Evolutionary conservation across 2,888 invertebrate genomes (phyloP).

Genomic region (Xestia rhomboidea): DNA sequence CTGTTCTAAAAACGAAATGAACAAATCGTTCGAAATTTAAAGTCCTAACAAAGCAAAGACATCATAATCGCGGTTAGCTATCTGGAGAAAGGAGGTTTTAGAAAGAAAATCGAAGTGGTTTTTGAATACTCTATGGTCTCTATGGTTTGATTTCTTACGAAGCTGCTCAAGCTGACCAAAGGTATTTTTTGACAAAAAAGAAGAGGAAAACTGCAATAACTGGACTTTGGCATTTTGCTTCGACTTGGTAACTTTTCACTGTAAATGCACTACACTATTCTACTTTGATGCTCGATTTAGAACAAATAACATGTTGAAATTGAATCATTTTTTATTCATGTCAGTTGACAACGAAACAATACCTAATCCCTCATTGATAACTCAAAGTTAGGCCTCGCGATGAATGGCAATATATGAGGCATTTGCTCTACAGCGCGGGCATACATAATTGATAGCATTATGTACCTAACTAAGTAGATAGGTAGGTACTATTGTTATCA

Average conservation of each 20-base stretch:
- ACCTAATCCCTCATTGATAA: slow-evolving; percentile 41
- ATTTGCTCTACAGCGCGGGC: slow-evolving; percentile 40
- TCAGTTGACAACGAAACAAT: slow-evolving; percentile 43
- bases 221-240: neutral
- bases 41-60: neutral
- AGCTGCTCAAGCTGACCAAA: neutral
- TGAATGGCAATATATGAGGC: slow-evolving; percentile 50
- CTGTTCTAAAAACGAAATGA: slow-evolving; percentile 71
- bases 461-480: neutral
- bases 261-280: neutral
- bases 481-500: slow-evolving; percentile 17
- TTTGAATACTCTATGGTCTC: neutral
- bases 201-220: neutral
- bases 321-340: slow-evolving; percentile 37
- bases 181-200: neutral
- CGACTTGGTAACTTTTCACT: neutral
- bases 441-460: slow-evolving; percentile 46
- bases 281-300: neutral
- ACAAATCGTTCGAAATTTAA: slow-evolving; percentile 52
- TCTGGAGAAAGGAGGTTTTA: neutral
- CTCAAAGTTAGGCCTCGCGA: slow-evolving; percentile 28
- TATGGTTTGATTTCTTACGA: neutral
- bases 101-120: neutral
- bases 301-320: slow-evolving; percentile 25
- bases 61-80: neutral